phyloP scores from a whole-genome alignment of 2,113 vertebrate genomes.

The Halcyon senegalensis region DNA sequence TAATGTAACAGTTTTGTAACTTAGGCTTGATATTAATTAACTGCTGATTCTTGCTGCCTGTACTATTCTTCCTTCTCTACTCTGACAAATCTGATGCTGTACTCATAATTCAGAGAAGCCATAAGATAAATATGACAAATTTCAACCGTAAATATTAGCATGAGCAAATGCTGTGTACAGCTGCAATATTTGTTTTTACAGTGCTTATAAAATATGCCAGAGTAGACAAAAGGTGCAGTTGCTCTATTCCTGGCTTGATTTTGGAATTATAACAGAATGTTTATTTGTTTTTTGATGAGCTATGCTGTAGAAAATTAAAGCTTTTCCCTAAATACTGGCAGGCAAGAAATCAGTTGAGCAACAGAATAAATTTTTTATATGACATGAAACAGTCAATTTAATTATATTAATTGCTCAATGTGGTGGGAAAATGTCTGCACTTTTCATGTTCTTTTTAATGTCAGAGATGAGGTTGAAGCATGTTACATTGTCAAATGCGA shows the following conservation, averaged over 20 bases:
- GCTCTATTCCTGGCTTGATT: background rate
- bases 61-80: background rate
- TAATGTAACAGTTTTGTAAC: background rate
- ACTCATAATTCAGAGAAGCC: background rate
- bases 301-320: background rate
- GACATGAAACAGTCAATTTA: background rate
- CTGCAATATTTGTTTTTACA: background rate
- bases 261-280: background rate
- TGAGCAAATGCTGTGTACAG: background rate
- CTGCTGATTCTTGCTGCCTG: background rate
- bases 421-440: background rate
- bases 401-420: background rate
- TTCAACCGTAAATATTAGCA: background rate
- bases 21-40: background rate
- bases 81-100: background rate
- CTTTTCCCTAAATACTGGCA: background rate
- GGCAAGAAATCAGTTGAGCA: background rate
- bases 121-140: background rate
- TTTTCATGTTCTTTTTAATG: background rate
- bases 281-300: background rate
- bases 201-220: background rate
- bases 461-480: background rate
- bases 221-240: background rate
- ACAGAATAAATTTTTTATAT: background rate
- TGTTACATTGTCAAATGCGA: background rate